Evolutionary conservation across 2,888 invertebrate species (phyloP), one percentile per base, ranked within the genome.

Genomic region (Scelioninae gen. 1): DNA sequence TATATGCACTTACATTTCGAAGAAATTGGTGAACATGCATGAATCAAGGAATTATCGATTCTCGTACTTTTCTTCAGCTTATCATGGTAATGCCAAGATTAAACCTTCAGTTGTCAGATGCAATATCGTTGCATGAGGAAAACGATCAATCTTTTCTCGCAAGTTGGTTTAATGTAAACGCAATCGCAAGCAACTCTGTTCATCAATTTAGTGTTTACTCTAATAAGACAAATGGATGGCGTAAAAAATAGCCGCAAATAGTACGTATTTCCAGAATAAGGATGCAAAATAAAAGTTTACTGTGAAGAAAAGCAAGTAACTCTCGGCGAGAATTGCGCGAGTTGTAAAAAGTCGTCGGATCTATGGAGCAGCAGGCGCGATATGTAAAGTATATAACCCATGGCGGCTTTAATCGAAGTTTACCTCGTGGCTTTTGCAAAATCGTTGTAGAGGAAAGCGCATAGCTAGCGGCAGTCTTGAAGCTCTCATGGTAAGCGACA

Each of bases 341-440:
- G 66, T 77, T 81, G 81, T 62, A 77, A 81, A 81, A 81, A 80
- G 71, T 77, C 72, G 47, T 47, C 16, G 43, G 45, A 66, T 69
- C 75, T 65, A 71, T 40, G 71, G 75, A 60, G 75, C 84, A 78
- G 75, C 84, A 81, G 81, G 78, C 84, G 71, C 78, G 81, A 84
- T 81, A 81, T 81, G 78, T 78, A 84, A 84, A 84, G 80, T 68
- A 71, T 56, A 83, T 66, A 76, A 77, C 69, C 68, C 76, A 75
- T 77, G 72, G 75, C 60, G 71, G 80, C 60, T 84, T 75, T 81
- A 84, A 84, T 84, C 81, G 81, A 84, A 84, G 84, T 81, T 84
- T 78, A 78, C 81, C 69, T 69, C 62, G 84, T 81, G 78, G 84
- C 84, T 84, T 84, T 84, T 78, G 78, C 81, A 65, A 81, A 84